These are phyloP conservation scores for Frankliniella intonsa DNA, from an alignment of 2,888 invertebrate species.

Conservation along the genomic window DNA sequence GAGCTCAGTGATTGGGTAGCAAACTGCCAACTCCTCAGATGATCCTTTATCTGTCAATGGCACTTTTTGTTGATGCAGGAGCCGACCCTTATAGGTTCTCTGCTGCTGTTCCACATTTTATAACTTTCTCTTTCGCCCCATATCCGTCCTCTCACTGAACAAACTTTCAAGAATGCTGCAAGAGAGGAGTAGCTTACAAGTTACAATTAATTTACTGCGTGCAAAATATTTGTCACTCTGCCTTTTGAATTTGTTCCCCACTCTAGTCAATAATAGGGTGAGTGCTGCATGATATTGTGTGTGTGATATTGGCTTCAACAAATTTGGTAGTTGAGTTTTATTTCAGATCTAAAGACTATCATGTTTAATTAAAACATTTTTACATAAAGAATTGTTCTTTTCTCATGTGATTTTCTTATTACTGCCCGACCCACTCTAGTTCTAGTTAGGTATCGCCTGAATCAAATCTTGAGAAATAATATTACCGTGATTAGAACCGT, in stretches of 20 bases:
- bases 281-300: constrained; percentile 4
- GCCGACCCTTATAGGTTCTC: background rate
- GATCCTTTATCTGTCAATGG: too few relatives aligned
- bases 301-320: background rate
- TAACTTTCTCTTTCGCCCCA: background rate
- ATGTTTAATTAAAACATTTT: background rate
- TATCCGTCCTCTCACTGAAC: background rate
- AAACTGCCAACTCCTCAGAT: too few relatives aligned
- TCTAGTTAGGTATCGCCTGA: too few relatives aligned
- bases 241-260: background rate
- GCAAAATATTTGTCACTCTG: background rate
- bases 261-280: constrained; percentile 19
- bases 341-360: background rate
- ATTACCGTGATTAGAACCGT: too few relatives aligned
- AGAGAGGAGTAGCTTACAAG: background rate
- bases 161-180: background rate
- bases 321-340: background rate
- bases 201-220: background rate
- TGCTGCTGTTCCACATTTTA: background rate
- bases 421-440: background rate
- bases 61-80: background rate
- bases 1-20: too few relatives aligned
- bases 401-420: background rate
- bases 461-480: too few relatives aligned
- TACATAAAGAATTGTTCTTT: background rate